Base-by-base conservation (phyloP, 2,113 vertebrate species). In the Zosterops pallidus region DNA sequence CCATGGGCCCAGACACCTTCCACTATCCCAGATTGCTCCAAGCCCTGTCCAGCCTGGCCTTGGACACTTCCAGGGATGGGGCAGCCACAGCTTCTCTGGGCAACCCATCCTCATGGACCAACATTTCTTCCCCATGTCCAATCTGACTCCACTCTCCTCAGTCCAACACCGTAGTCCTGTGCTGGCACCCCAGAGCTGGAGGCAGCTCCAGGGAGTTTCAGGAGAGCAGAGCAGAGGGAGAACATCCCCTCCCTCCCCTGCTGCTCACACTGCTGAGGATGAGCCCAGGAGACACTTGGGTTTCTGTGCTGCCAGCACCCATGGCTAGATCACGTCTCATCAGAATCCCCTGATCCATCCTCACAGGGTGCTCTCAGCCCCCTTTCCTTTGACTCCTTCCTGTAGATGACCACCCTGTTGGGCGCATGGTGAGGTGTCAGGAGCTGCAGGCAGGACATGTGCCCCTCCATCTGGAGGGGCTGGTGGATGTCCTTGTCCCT, bases 261-360 rank as follows among this genome's bases (percentile, higher is more conserved):
- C 39, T 79, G n/a, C 46, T n/a, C 35, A 3, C 11, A 31, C 3
- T 71, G 31, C 67, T 80, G 55, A 25, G 67, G 50, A 1, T 42
- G 49, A 88, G 37, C 22, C 59, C 86, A 24, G 59, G 18, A 24
- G 42, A 50, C 22, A 37, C 0, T 13, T 44, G 33, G 10, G 14
- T 52, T 81, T 13, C 59, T 65, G 71, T 57, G 46, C 63, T 81
- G 33, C 26, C 14, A 44, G 57, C 2, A 4, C 46, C 5, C 11
- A 1, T 72, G 68, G 52, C 26, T 0, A 1, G 31, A 9, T 46
- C 5, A 9, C 19, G 19, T 56, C 6, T 29, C 42, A 5, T 52
- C 71, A 52, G 42, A 35, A 9, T 75, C 3, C 4, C 13, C 62
- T 8, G 4, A 39, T 44, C 72, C 56, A 26, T 35, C 72, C 41